Percentiles rank a stretch among this genome's conserved stretches.
These are phyloP conservation scores for Achroia grisella DNA, from an alignment of 1,140 invertebrate species.

Conservation along the genomic window DNA sequence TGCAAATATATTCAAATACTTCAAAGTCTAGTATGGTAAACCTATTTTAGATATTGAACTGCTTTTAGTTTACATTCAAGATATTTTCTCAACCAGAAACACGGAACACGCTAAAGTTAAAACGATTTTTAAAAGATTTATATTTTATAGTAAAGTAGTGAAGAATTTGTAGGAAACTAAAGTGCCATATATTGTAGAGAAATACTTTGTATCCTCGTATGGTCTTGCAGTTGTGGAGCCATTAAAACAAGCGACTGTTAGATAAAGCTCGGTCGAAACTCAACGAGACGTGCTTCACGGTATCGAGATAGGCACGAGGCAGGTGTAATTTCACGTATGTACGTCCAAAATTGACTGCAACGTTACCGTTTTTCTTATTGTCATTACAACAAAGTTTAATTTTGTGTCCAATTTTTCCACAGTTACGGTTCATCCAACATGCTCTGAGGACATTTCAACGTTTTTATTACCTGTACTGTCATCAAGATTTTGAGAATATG, in stretches of 20 bases:
- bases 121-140: no score
- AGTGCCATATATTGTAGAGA: conserved; percentile 13
- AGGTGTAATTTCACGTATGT: conserved; percentile 44
- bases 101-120: no score
- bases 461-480: conserved; percentile 49
- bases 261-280: conserved; percentile 26
- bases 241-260: conserved; percentile 39
- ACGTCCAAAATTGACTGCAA: not conserved
- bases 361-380: not conserved
- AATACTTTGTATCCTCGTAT: conserved; percentile 40
- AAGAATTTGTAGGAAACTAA: conserved; percentile 1
- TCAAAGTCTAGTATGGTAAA: no score
- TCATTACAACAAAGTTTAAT: not conserved
- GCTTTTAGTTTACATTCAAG: no score
- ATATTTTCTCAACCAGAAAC: no score
- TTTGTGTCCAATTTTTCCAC: not conserved
- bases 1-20: no score
- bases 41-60: no score
- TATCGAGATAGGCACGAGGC: conserved; percentile 43
- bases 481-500: conserved; percentile 47
- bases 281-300: conserved; percentile 45
- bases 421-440: conserved; percentile 1
- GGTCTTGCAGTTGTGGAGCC: conserved; percentile 40
- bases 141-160: no score
- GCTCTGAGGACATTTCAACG: conserved; percentile 19